Conservation (phyloP, 2,888 invertebrate genomes). For the Acrocyrtus sp. region DNA sequence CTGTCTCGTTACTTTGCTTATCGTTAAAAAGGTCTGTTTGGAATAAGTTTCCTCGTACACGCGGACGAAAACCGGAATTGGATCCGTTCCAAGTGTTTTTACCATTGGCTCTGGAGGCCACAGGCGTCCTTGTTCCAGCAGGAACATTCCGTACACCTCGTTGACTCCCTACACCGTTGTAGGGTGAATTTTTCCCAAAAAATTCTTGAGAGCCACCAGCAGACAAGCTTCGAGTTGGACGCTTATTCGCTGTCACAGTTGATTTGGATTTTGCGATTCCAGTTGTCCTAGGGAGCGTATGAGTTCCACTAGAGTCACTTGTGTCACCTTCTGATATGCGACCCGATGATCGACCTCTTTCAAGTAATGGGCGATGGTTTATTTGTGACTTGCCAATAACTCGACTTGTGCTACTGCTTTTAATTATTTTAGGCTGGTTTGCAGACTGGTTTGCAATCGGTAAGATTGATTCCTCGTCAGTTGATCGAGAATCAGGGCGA, state of each 20-base stretch:
- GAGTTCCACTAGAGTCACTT: slow-evolving; percentile 26
- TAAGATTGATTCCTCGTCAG: slow-evolving; percentile 62
- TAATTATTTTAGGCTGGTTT: slow-evolving; percentile 73
- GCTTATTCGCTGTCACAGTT: slow-evolving; percentile 38
- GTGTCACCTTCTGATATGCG: slow-evolving; percentile 37
- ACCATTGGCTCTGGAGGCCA: slow-evolving; percentile 38
- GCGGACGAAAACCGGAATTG: slow-evolving; percentile 43
- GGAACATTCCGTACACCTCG: slow-evolving; percentile 15
- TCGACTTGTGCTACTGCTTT: slow-evolving; percentile 68
- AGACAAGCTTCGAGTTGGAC: slow-evolving; percentile 57
- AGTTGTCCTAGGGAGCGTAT: slow-evolving; percentile 30
- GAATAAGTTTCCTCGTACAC: slow-evolving; percentile 60
- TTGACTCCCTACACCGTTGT: slow-evolving; percentile 25
- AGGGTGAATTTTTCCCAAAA: slow-evolving; percentile 44
- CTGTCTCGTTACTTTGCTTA: slow-evolving; percentile 11
- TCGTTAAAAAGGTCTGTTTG: slow-evolving; percentile 56
- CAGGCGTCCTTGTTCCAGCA: slow-evolving; percentile 36
- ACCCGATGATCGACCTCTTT: slow-evolving; percentile 40
- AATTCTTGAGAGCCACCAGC: slow-evolving; percentile 62
- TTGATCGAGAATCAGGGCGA: slow-evolving; percentile 65
- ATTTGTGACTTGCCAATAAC: slow-evolving; percentile 63
- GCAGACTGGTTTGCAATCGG: slow-evolving; percentile 68
- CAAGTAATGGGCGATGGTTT: slow-evolving; percentile 12
- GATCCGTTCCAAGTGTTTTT: slow-evolving; percentile 63
- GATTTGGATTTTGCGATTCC: slow-evolving; percentile 39